Conservation (phyloP, 2,888 invertebrate species). For the Epistrophella euchroma region DNA sequence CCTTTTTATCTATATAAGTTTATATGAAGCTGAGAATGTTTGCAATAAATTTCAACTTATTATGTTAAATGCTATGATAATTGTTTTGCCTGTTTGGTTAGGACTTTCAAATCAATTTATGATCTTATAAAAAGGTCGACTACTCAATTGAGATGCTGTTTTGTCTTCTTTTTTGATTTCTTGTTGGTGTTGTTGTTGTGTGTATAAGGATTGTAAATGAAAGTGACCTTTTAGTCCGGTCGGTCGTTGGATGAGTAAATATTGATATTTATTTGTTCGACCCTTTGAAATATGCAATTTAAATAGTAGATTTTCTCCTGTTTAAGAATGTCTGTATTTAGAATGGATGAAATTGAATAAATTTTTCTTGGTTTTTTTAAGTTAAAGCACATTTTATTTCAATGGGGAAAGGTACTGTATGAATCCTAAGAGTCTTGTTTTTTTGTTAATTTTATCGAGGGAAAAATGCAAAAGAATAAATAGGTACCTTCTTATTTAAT, state of each 20-base stretch:
- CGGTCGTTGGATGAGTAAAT: not conserved
- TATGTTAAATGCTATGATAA: constrained; percentile 54
- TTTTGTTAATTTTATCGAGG: too few species aligned
- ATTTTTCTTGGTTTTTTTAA: not conserved
- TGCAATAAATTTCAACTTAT: constrained; percentile 21
- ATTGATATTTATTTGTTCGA: constrained; percentile 9
- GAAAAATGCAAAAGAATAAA: too few species aligned
- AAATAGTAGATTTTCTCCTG: not conserved
- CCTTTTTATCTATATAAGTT: not conserved
- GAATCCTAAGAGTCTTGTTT: too few species aligned
- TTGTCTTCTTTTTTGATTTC: not conserved
- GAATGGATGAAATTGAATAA: not conserved
- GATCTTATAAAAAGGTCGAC: constrained; percentile 3
- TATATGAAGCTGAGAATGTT: not conserved
- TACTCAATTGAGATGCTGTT: not conserved
- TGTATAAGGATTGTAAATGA: not conserved
- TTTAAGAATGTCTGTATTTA: not conserved
- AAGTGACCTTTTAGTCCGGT: constrained; percentile 1
- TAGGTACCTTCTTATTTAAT: too few species aligned
- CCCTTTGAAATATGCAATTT: constrained; percentile 20
- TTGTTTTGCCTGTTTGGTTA: constrained; percentile 49
- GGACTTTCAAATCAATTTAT: constrained; percentile 24
- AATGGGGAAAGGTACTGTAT: not conserved
- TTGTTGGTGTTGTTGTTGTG: not conserved
- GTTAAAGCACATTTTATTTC: not conserved